Evolutionary conservation across 2,888 invertebrate species (phyloP).

Genomic region (Tethea ocularis): DNA sequence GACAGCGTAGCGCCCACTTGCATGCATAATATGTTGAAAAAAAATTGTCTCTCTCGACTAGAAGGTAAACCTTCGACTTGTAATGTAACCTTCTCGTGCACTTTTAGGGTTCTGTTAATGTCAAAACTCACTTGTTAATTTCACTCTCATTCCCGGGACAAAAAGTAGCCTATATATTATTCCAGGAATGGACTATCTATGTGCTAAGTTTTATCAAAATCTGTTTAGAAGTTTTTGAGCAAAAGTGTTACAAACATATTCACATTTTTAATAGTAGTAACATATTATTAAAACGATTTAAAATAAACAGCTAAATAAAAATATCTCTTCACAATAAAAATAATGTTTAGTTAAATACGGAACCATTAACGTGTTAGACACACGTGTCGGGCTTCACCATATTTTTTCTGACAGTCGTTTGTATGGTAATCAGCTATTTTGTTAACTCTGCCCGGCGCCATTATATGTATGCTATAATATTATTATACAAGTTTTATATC

Average conservation of each 20-base stretch:
- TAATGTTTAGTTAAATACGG: not conserved
- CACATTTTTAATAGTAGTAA: too few relatives aligned
- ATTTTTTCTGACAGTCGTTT: constrained; percentile 20
- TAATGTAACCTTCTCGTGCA: not conserved
- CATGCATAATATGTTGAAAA: constrained; percentile 3
- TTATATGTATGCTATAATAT: not conserved
- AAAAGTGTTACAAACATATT: too few relatives aligned
- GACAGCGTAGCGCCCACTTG: not conserved
- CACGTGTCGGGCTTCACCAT: not conserved
- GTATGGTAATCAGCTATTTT: constrained; percentile 20
- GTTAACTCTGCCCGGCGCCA: constrained; percentile 2
- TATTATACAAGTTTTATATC: not conserved
- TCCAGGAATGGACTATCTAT: too few relatives aligned
- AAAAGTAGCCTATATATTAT: too few relatives aligned
- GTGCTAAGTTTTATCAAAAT: too few relatives aligned
- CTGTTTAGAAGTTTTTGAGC: too few relatives aligned
- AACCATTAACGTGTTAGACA: not conserved
- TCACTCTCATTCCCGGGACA: too few relatives aligned
- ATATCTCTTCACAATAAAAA: not conserved
- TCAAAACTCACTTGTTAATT: not conserved
- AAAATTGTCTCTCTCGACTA: not conserved
- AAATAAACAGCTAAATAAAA: too few relatives aligned
- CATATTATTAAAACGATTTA: too few relatives aligned
- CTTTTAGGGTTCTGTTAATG: not conserved
- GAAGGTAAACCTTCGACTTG: not conserved